Conservation (phyloP, 2,888 invertebrate species). For the Papilio protenor region DNA sequence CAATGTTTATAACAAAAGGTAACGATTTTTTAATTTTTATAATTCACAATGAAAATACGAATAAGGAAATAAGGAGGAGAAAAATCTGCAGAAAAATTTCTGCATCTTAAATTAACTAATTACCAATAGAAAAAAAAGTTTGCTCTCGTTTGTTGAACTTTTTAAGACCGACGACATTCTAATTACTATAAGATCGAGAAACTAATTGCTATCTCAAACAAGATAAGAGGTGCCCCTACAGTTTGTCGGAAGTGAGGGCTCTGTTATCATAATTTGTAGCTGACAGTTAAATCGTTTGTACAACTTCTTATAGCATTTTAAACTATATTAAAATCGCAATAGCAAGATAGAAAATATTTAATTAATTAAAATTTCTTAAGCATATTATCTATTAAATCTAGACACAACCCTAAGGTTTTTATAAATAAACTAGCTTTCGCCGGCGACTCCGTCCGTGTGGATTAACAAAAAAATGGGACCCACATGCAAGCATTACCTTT, state of each 20-base stretch:
- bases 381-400: no score
- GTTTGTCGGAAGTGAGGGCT: not conserved
- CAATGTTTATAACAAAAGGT: not conserved
- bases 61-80: not conserved
- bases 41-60: not conserved
- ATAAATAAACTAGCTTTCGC: no score
- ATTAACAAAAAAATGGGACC: no score
- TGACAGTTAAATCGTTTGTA: slow-evolving; percentile 12
- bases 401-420: no score
- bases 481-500: no score
- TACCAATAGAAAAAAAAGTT: not conserved
- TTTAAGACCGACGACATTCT: slow-evolving; percentile 10
- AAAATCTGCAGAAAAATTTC: no score
- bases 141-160: not conserved
- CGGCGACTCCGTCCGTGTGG: no score
- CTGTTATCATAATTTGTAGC: not conserved
- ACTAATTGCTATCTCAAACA: slow-evolving; percentile 15
- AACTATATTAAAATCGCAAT: not conserved
- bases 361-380: no score
- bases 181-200: slow-evolving; percentile 4
- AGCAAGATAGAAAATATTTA: no score
- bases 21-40: no score
- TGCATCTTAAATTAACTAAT: not conserved
- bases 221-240: slow-evolving; percentile 19
- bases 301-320: not conserved